Evolutionary conservation across 2,797 vertebrate genomes (phyloP).

Genomic region (Paguma larvata): DNA sequence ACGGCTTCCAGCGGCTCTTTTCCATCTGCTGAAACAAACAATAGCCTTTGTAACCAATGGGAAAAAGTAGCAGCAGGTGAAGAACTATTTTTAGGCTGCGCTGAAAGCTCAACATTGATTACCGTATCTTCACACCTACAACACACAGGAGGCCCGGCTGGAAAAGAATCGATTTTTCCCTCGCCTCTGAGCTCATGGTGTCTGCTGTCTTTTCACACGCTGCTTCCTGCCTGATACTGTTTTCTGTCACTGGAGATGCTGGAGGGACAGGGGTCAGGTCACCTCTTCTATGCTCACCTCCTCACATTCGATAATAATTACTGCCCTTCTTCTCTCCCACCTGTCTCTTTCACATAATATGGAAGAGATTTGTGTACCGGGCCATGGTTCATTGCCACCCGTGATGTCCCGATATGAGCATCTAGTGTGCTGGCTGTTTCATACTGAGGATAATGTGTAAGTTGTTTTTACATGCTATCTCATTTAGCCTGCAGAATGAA

Average conservation of each 20-base stretch:
- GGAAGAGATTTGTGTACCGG: not conserved
- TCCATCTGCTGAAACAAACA: slow-evolving; percentile 64
- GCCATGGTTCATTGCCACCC: not conserved
- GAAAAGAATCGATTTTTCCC: not conserved
- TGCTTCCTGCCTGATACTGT: not conserved
- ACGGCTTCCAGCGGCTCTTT: slow-evolving; percentile 58
- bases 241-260: not conserved
- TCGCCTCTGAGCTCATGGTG: not conserved
- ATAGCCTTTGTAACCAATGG: slow-evolving; percentile 50
- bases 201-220: not conserved
- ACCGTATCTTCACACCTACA: slow-evolving; percentile 45
- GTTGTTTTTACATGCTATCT: not conserved
- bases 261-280: not conserved
- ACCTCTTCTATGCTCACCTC: not conserved
- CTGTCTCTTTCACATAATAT: not conserved
- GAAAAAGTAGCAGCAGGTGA: slow-evolving; percentile 71
- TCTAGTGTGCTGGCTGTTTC: rapidly evolving
- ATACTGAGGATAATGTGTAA: not conserved
- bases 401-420: rapidly evolving
- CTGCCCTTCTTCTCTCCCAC: not conserved
- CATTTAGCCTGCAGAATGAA: not conserved
- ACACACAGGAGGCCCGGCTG: not conserved
- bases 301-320: not conserved
- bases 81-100: slow-evolving; percentile 73
- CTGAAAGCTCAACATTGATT: slow-evolving; percentile 36